Conservation (phyloP, 2,113 vertebrate species). For the Pelecanoides urinatrix region DNA sequence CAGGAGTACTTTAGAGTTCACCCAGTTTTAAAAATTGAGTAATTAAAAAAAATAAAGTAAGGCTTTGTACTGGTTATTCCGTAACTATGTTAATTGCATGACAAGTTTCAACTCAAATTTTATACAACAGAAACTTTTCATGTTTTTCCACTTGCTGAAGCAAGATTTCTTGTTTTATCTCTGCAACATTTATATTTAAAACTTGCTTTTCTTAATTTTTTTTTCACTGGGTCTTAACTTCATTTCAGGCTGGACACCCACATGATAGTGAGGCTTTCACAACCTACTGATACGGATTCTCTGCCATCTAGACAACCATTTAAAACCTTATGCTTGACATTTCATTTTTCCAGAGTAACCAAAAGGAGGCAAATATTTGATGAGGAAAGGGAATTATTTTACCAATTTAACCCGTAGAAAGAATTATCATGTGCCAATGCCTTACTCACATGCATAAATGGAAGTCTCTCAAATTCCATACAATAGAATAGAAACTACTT, state of each 20-base stretch:
- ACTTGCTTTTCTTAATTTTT: background rate
- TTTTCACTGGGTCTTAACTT: background rate
- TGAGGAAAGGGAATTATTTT: background rate
- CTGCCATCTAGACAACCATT: background rate
- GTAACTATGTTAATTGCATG: slow-evolving; percentile 8
- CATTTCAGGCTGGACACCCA: background rate
- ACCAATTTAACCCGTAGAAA: background rate
- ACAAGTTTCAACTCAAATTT: slow-evolving; percentile 31
- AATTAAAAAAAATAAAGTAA: background rate
- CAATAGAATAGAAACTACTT: background rate
- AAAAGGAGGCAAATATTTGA: background rate
- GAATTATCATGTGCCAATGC: background rate
- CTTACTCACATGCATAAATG: background rate
- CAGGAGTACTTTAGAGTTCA: background rate
- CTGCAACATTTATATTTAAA: background rate
- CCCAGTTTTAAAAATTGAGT: background rate
- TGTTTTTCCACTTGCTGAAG: background rate
- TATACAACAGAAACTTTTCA: background rate
- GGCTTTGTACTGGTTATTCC: slow-evolving; percentile 1
- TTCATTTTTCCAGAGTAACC: background rate
- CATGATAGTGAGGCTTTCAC: background rate
- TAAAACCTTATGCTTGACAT: background rate
- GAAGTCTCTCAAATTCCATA: background rate
- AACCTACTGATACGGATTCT: background rate
- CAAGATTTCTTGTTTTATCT: background rate